Base-by-base conservation (phyloP, 1,140 invertebrate species). In the Parapsyche elsis region DNA sequence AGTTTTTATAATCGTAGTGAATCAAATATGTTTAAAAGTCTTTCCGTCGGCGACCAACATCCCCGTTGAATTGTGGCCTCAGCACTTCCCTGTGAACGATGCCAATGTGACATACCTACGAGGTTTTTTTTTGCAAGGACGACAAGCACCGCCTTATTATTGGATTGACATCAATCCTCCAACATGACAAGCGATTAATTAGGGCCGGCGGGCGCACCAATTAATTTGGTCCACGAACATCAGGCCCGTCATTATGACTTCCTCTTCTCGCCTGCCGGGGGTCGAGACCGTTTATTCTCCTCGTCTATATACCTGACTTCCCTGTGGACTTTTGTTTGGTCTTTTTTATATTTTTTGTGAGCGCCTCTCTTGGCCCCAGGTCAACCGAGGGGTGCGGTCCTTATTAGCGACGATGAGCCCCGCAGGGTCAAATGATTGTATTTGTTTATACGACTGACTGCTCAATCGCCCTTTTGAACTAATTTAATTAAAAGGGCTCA, bases 171-270 rank as follows among this genome's bases (percentile, higher is more conserved):
- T 75, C 73, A 49, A 74, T 74, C 71, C 5, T 49, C 71, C 14
- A 21, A 75, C 73, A 75, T 75, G 73, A 75, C 73, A 75, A 21
- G 38, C 49, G 45, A 75, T 75, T 75, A 75, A 75, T 75, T 75
- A 75, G 45, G 44, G 14, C 21, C 46, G 16, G 45, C 26, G 67
- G 14, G 23, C 14, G 46, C 4, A 26, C 73, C 73, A 75, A 75
- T 75, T 75, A 75, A 75, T 75, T 75, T 49, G n/a, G 49, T 57
- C 45, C 73, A n/a, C 46, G 46, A 57, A 57, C 73, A 75, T 14
- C 12, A 16, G 23, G 73, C 21, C 45, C 23, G 21, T 75, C 73
- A 75, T 75, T 75, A 75, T 23, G 73, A 75, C 73, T 75, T 75
- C 73, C 73, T 75, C 73, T 75, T 75, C 73, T 75, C 73, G 23